Evolutionary conservation across 1,140 invertebrate species (phyloP), one percentile per base, ranked within the genome.

Genomic region (Daktulosphaira vitifoliae): DNA sequence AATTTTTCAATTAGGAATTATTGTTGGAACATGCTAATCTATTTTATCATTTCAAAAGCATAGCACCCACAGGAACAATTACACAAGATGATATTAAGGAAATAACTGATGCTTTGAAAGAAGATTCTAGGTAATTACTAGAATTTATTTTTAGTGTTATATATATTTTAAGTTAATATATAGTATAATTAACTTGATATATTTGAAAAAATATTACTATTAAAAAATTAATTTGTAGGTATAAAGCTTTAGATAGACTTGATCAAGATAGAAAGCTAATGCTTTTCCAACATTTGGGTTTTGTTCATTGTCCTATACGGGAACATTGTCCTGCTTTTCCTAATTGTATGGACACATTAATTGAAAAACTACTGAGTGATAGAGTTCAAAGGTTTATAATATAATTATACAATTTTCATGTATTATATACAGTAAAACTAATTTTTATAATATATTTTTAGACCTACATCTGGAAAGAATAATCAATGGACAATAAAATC

Each of bases 261-360:
- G 92, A 96, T 77, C 92, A 96, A 78, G 94, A 97, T 72, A 78
- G 95, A 68, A 92, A 93, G 72, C 77, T 96, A 65, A 92, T 96
- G 82, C 78, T 98, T 23, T 90, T 96, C 68, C 92, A 95, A 74
- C 94, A 97, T 77, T 78, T 97, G 25, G 92, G 93, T 53, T 98
- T 97, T 77, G 87, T 98, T 49, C 93, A 98, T 76, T 93, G 90
- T 77, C 92, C 94, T 13, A 90, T 93, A 72, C 78, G 88, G 33
- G 93, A 96, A 74, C 90, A 94, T 74, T 98, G 95, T 74, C 92
- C 91, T 20, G 88, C 89, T 42, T 90, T 86, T 76, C 83, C 86
- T 64, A 88, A 89, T 76, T 97, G 93, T 75, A 87, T 94, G 76
- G 94, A 97, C 75, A 81, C 82, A 52, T 74, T 89, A n/a, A 86